Evolutionary conservation across 2,888 invertebrate species (phyloP).

Genomic region (Drosophila paracracens): DNA sequence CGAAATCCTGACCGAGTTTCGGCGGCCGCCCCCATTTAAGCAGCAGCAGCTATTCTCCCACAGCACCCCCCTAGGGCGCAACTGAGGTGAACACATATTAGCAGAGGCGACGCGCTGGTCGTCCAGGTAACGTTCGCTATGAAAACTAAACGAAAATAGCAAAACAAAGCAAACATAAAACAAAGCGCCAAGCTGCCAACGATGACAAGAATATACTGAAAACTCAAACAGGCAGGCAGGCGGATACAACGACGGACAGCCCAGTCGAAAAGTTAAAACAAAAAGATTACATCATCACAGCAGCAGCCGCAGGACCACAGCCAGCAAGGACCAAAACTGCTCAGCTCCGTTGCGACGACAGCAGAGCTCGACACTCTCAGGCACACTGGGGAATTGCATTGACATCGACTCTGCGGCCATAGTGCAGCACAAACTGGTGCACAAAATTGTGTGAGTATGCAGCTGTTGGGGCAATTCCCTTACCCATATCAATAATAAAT

Average conservation of each 20-base stretch:
- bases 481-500: conserved; percentile 52
- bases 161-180: conserved; percentile 51
- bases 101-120: conserved; percentile 46
- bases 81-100: conserved; percentile 60
- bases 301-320: conserved; percentile 13
- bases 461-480: conserved; percentile 1
- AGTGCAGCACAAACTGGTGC: conserved; percentile 85
- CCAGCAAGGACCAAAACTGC: conserved; percentile 7
- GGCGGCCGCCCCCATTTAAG: conserved; percentile 23
- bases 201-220: conserved; percentile 61
- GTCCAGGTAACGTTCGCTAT: conserved; percentile 79
- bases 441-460: conserved; percentile 84
- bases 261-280: conserved; percentile 60
- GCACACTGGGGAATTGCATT: conserved; percentile 88
- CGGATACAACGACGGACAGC: conserved; percentile 53
- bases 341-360: conserved; percentile 47
- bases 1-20: conserved; percentile 71
- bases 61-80: conserved; percentile 1
- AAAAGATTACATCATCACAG: conserved; percentile 42
- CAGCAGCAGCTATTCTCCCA: conserved; percentile 2
- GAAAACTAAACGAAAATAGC: conserved; percentile 78
- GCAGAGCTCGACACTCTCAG: conserved; percentile 55
- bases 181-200: conserved; percentile 54
- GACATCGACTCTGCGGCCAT: conserved; percentile 87
- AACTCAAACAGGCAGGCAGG: conserved; percentile 58